Evolutionary conservation across 1,140 invertebrate genomes (phyloP).

Genomic region (Drosophila pachea): DNA sequence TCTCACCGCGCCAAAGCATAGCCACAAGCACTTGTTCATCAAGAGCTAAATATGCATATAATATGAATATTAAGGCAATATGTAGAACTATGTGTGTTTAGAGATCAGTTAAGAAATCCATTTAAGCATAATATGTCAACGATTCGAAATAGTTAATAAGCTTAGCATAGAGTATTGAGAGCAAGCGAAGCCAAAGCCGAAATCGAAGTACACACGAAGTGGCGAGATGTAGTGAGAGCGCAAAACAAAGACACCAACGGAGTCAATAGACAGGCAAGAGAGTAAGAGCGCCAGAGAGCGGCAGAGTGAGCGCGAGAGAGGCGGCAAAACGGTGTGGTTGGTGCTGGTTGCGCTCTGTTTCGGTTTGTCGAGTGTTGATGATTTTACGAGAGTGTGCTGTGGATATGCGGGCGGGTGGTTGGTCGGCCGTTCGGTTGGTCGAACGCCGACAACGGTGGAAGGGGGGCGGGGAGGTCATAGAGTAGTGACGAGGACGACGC

Average conservation of each 20-base stretch:
- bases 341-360: constrained; percentile 54
- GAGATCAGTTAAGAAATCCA: not conserved
- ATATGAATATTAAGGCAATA: too few relatives aligned
- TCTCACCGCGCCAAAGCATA: not conserved
- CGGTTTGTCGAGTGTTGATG: constrained; percentile 38
- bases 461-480: constrained; percentile 1
- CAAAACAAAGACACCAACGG: constrained; percentile 3
- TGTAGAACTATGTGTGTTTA: not conserved
- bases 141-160: constrained; percentile 7
- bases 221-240: constrained; percentile 14
- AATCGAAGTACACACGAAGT: constrained; percentile 54
- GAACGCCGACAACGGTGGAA: too few relatives aligned
- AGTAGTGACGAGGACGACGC: constrained; percentile 49
- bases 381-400: constrained; percentile 22
- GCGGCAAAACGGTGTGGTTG: constrained; percentile 27
- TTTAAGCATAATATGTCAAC: too few relatives aligned
- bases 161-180: constrained; percentile 13
- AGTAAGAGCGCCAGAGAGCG: not conserved
- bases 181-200: constrained; percentile 33
- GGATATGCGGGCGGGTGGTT: not conserved
- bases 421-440: too few relatives aligned
- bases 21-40: not conserved
- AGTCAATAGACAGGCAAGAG: not conserved
- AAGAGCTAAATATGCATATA: not conserved
- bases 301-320: constrained; percentile 14